Base-by-base conservation (phyloP, 2,113 vertebrate species). In the Sciurus niger region DNA sequence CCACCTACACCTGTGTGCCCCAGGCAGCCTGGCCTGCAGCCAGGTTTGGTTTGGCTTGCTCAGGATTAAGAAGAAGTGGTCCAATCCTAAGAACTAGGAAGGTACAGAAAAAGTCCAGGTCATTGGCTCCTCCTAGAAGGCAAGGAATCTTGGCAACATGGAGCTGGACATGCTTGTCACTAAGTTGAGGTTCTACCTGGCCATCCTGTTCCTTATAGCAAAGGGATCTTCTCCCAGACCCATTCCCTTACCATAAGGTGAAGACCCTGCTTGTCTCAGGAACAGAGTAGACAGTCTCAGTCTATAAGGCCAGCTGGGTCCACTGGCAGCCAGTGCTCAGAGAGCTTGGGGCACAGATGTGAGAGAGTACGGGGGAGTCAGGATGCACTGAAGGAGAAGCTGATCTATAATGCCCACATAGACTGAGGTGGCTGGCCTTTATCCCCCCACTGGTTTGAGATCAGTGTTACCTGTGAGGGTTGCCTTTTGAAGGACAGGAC, bases 381-480 rank as follows among this genome's bases (percentile, higher is more conserved):
- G 72, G 53, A 2, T 63, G 32, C 20, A n/a, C 53, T 9, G 9
- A 43, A 46, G 53, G 55, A 84, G 32, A 83, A 40, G 65, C 67
- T 53, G 13, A 1, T 18, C 24, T 43, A 17, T 0, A 1, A 9
- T 16, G 6, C 11, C 24, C 63, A 30, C 79, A 20, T 37, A 24
- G 0, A 78, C 79, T 8, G 12, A 53, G 40, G 4, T 3, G 10
- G 60, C 6, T 37, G n/a, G 43, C 60, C 76, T 90, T 16, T 18
- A 0, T 32, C 58, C 17, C 37, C 17, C 18, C 0, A 70, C 13
- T 30, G 6, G 51, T 60, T 70, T 3, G 0, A 30, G 11, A 16
- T n/a, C 63, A 2, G n/a, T 17, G 0, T 37, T 8, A 0, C 65
- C 0, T 1, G 1, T 4, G 4, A 6, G 63, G 34, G 12, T 48